Base-by-base conservation (phyloP, 1,140 invertebrate species). In the Bombus affinis region DNA sequence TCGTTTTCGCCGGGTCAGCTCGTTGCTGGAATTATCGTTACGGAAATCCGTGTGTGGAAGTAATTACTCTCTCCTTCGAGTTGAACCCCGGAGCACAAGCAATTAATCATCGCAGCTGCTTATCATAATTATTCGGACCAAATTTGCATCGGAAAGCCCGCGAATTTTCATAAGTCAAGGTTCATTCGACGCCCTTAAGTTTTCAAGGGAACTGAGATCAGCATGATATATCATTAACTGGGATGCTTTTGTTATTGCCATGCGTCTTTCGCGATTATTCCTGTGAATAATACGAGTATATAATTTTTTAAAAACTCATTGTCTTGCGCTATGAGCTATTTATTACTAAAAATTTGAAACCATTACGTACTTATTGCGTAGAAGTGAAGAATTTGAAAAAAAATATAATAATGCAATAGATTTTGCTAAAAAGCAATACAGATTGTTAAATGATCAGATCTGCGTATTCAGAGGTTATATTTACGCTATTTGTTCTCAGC, bases 51-150 rank as follows among this genome's bases (percentile, higher is more conserved):
- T 68, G 83, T 37, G 79, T 59, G 83, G 47, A 89, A 89, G 76
- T 89, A 89, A 89, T 86, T 89, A 89, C 79, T 81, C 57, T 77
- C 53, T 77, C 70, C 77, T 89, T 77, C 71, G 47, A 57, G 79
- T 73, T 53, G 47, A 57, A 47, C 32, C 3, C 9, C 71, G 15
- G 25, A 44, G 15, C 53, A 65, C 47, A 28, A 47, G 74, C 75
- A 72, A 89, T 89, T 86, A 89, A 89, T 89, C 88, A 78, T 39
- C 47, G 83, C 39, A 39, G 42, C 62, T 86, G 87, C 83, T 89
- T 89, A 89, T 89, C 84, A 83, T 81, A 88, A 89, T 89, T 89
- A 89, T 83, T 89, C 81, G 72, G 32, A 74, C 57, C 18, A 62
- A 87, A 76, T 84, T 47, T 22, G 32, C 47, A 71, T 71, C 6